A percentile compares a stretch with the other conserved stretches of the same genome.
Evolutionary conservation across 1,140 invertebrate species (phyloP).

Genomic region (Leptinotarsa defecta): DNA sequence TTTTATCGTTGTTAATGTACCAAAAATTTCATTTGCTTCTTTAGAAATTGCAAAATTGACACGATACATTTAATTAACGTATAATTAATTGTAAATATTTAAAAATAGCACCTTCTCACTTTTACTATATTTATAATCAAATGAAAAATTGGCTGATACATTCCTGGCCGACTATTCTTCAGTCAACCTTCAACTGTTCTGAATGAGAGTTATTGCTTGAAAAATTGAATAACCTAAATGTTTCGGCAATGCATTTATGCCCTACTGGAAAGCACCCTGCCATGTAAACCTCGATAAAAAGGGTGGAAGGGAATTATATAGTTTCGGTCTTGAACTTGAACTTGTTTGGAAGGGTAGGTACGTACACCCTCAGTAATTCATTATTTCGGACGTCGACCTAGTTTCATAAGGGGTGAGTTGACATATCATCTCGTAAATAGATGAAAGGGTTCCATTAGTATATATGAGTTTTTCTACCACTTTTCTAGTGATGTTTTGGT

Average conservation of each 20-base stretch:
- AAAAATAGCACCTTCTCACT: too few relatives aligned
- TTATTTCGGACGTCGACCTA: slow-evolving; percentile 9
- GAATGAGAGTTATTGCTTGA: background rate
- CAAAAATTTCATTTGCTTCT: too few relatives aligned
- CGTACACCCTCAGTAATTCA: slow-evolving; percentile 5
- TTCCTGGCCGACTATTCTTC: background rate
- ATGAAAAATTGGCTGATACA: background rate
- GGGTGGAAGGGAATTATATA: slow-evolving; percentile 16
- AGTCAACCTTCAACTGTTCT: background rate
- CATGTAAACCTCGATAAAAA: background rate
- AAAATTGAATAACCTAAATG: background rate
- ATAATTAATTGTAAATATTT: too few relatives aligned
- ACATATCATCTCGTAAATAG: background rate
- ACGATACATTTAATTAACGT: too few relatives aligned
- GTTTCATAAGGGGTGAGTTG: background rate
- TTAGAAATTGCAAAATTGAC: too few relatives aligned
- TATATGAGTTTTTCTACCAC: too few relatives aligned
- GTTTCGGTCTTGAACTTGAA: slow-evolving; percentile 17
- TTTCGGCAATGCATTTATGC: background rate
- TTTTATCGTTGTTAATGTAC: too few relatives aligned
- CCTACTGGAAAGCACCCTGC: background rate
- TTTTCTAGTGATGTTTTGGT: too few relatives aligned
- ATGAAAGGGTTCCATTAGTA: background rate
- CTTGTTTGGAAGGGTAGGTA: background rate
- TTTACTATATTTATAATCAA: too few relatives aligned